Evolutionary conservation across 2,888 invertebrate species (phyloP), one percentile per base, ranked within the genome.

Genomic region (Drosophila merina): DNA sequence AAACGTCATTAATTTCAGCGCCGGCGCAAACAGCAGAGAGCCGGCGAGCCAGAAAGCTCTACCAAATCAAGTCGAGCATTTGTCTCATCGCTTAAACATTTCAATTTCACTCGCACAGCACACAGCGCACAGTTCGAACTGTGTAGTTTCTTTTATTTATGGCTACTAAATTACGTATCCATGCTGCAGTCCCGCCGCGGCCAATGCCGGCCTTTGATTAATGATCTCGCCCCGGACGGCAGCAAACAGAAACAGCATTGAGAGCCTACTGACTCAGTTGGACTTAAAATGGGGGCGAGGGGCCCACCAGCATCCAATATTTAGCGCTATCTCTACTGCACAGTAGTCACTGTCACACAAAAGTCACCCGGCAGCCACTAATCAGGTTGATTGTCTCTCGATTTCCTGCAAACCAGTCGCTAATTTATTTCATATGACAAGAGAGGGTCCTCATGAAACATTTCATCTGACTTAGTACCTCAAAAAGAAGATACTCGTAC

Each of bases 71-170:
- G 84, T 84, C 71, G 86, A 75, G 77, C 82, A 83, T 83, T 83
- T 83, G 83, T 83, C 83, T 87, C 88, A 87, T 87, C 83, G 87
- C 87, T 74, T 82, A 85, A 83, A 83, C 86, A 84, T 86, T 84
- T 84, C 86, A 88, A 84, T 84, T 84, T 84, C 84, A 76, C 84
- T 84, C 68, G 77, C 75, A 60, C 57, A 28, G 42, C 7, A 14
- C 12, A 31, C 26, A 56, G 14, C 69, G 70, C 20, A 45, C 30
- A 54, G 55, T 48, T 56, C 31, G 45, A 38, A 38, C 64, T 66
- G 63, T 68, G 60, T 71, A 69, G 75, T 87, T 86, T 84, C 76
- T 81, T 84, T 84, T 88, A 84, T 84, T 88, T 84, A 84, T 84
- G 72, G 88, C 83, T 80, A 78, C 72, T 83, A 84, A 88, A 86